phyloP scores from a whole-genome alignment of 2,113 vertebrate species.

The Oreocharis arfaki region DNA sequence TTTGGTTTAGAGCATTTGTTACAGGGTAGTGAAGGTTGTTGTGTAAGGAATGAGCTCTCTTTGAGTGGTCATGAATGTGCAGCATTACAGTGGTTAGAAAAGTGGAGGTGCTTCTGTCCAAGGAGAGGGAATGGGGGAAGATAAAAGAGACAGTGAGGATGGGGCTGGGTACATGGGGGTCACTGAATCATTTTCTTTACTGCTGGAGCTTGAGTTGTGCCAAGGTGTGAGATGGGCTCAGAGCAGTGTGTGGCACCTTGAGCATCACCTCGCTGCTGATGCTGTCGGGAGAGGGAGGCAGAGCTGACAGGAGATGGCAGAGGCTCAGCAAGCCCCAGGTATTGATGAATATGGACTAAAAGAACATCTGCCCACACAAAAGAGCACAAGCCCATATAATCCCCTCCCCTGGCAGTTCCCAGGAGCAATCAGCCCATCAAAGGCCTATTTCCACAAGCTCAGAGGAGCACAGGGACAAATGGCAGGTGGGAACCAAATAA shows the following conservation, averaged over 20 bases:
- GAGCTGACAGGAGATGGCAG: not conserved
- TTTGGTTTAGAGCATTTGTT: not conserved
- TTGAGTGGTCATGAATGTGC: rapidly evolving
- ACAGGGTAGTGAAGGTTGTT: not conserved
- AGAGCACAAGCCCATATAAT: not conserved
- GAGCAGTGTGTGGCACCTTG: not conserved
- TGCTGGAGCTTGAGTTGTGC: not conserved
- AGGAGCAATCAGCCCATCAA: not conserved
- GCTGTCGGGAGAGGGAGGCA: not conserved
- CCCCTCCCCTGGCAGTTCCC: not conserved
- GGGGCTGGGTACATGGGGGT: not conserved
- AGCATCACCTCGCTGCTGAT: not conserved
- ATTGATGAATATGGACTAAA: not conserved
- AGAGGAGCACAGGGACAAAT: not conserved
- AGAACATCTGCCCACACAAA: not conserved
- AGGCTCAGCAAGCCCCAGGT: not conserved
- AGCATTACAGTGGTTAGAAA: not conserved
- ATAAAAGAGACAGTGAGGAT: not conserved
- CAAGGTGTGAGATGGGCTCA: not conserved
- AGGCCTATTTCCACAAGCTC: not conserved
- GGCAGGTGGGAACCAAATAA: not conserved
- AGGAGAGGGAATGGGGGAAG: not conserved
- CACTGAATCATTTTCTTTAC: not conserved
- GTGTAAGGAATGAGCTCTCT: not conserved
- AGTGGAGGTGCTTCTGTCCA: not conserved